Percentiles rank a stretch among this genome's conserved stretches.
Conservation (phyloP, 2,113 vertebrate species). For the Forbesichthys papilliferus region DNA sequence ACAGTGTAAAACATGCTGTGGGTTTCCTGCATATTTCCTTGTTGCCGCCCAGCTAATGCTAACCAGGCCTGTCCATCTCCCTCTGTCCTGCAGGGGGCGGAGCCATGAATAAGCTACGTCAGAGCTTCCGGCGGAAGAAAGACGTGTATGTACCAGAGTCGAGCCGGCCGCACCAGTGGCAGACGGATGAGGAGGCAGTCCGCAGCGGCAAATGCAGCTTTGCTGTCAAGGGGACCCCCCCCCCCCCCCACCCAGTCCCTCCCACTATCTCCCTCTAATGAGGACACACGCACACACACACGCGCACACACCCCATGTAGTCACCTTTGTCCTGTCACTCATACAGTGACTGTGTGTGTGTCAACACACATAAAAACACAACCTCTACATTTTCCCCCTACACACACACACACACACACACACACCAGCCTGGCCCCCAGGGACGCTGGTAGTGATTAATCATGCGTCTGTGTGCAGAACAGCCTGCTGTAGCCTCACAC, state of each 20-base stretch:
- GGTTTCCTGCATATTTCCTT: no score
- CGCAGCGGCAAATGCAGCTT: constrained; percentile 97
- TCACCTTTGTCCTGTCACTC: no score
- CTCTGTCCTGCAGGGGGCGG: constrained; percentile 72
- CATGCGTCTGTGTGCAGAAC: constrained; percentile 27
- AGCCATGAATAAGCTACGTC: constrained; percentile 98
- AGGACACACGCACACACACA: constrained; percentile 2
- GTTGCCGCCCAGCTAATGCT: neutral
- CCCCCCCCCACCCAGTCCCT: neutral
- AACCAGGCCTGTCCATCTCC: neutral
- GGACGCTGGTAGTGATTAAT: constrained; percentile 54
- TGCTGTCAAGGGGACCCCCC: constrained; percentile 90
- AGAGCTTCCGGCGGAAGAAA: constrained; percentile 99
- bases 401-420: neutral
- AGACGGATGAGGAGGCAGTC: constrained; percentile 97
- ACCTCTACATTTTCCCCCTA: neutral
- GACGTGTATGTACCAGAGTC: constrained; percentile 97
- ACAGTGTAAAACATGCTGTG: no score
- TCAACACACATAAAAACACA: neutral
- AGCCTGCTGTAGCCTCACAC: constrained; percentile 7
- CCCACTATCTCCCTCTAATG: neutral
- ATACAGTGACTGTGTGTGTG: no score
- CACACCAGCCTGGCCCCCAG: constrained; percentile 26
- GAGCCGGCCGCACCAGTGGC: constrained; percentile 98
- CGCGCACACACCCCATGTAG: neutral